These are phyloP conservation scores for Gobius niger DNA, from an alignment of 2,113 vertebrate genomes.

Conservation along the genomic window DNA sequence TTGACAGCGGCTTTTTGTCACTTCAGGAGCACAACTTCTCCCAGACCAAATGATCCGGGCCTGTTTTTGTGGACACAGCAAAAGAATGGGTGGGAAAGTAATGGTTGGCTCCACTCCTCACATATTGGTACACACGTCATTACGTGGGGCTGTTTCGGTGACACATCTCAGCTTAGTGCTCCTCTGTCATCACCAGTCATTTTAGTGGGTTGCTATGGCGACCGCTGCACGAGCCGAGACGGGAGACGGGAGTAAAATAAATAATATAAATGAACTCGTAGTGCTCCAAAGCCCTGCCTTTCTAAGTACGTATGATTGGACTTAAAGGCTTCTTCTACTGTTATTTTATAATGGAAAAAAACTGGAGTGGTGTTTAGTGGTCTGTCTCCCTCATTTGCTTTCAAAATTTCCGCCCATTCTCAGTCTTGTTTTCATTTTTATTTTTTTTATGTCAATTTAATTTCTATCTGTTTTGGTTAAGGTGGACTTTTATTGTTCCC, in stretches of 20 bases:
- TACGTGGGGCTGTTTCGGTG: constrained; percentile 76
- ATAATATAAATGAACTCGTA: constrained; percentile 33
- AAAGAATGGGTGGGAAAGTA: constrained; percentile 27
- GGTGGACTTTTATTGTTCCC: too few relatives aligned
- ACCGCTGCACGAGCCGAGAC: constrained; percentile 80
- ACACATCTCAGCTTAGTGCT: constrained; percentile 82
- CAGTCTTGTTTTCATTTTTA: too few relatives aligned
- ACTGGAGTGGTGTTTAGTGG: too few relatives aligned
- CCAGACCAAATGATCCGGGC: constrained; percentile 43
- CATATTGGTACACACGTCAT: constrained; percentile 43
- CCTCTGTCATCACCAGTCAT: constrained; percentile 88
- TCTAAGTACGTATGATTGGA: constrained; percentile 85
- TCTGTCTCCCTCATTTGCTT: too few relatives aligned
- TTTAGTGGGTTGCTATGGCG: constrained; percentile 83
- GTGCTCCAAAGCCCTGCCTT: constrained; percentile 77
- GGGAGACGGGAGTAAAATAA: constrained; percentile 73
- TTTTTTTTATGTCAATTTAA: too few relatives aligned
- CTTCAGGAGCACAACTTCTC: constrained; percentile 35
- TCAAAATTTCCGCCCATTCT: too few relatives aligned
- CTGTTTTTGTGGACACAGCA: constrained; percentile 51
- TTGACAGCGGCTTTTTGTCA: constrained; percentile 43
- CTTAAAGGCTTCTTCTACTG: too few relatives aligned
- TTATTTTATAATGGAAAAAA: too few relatives aligned
- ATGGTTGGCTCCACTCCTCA: constrained; percentile 15
- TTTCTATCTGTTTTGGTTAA: too few relatives aligned